A percentile compares a stretch with the other conserved stretches of the same genome.
Conservation (phyloP, 2,113 vertebrate species). For the Zootoca vivipara region DNA sequence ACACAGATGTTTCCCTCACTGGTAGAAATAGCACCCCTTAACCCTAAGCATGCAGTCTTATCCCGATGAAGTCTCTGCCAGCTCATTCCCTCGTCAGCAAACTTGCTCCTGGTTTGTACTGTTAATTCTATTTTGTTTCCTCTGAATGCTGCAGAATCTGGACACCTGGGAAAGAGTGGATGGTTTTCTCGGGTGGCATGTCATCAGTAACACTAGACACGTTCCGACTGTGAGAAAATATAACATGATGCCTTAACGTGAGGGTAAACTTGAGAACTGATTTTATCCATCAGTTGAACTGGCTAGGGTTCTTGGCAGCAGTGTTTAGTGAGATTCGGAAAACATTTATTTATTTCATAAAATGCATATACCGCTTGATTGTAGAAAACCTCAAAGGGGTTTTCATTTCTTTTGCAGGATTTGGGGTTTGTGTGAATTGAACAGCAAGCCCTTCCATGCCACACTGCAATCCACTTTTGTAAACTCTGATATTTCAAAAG, state of each 20-base stretch:
- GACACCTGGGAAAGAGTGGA: neutral
- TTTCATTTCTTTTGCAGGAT: neutral
- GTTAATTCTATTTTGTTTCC: slow-evolving; percentile 23
- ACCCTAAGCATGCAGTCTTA: slow-evolving; percentile 21
- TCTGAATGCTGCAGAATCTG: slow-evolving; percentile 6
- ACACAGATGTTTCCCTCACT: slow-evolving; percentile 35
- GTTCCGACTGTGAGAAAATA: neutral
- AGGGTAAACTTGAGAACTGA: slow-evolving; percentile 1
- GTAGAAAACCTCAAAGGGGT: too few species aligned
- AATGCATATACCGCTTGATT: too few species aligned
- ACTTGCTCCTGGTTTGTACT: slow-evolving; percentile 35
- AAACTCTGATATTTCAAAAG: neutral
- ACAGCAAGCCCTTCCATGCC: neutral
- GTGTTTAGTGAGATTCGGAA: neutral
- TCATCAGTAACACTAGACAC: slow-evolving; percentile 3
- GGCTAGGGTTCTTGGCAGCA: neutral
- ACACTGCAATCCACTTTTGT: neutral
- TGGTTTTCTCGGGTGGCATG: neutral
- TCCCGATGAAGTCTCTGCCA: slow-evolving; percentile 45
- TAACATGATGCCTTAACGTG: slow-evolving; percentile 30
- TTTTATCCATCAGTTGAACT: slow-evolving; percentile 1
- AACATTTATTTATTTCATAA: too few species aligned
- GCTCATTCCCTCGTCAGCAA: neutral
- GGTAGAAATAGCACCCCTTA: slow-evolving; percentile 39
- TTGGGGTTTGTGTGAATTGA: neutral